phyloP scores from a whole-genome alignment of 2,888 invertebrate species.

The Bruchidius siliquastri region DNA sequence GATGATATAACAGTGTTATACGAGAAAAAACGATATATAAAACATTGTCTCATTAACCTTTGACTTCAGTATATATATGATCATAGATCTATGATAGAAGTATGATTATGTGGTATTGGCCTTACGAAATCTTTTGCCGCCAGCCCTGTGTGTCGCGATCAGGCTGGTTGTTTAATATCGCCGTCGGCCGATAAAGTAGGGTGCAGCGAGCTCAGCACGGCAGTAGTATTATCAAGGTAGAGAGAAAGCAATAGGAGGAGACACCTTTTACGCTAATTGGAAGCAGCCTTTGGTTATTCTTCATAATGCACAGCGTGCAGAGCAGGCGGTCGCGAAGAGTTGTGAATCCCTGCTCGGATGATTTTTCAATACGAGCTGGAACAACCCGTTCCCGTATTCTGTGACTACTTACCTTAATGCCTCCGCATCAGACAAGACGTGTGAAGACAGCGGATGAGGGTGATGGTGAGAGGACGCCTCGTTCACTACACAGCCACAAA shows the following conservation, averaged over 20 bases:
- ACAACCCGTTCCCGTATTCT: slow-evolving; percentile 3
- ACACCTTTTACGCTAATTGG: slow-evolving; percentile 48
- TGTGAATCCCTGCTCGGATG: slow-evolving; percentile 7
- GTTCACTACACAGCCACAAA: too few species aligned
- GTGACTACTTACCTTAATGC: slow-evolving; percentile 23
- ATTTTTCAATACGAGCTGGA: slow-evolving; percentile 24
- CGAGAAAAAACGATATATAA: too few species aligned
- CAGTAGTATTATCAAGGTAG: slow-evolving; percentile 35
- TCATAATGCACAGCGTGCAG: slow-evolving; percentile 14
- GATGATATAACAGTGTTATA: too few species aligned
- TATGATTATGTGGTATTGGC: too few species aligned
- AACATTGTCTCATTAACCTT: too few species aligned
- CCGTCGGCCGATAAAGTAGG: slow-evolving; percentile 44
- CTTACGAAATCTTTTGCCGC: too few species aligned
- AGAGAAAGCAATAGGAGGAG: slow-evolving; percentile 29
- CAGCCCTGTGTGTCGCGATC: slow-evolving; percentile 21
- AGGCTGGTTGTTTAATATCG: slow-evolving; percentile 41
- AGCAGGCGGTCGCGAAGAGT: not conserved
- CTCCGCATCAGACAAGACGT: slow-evolving; percentile 1
- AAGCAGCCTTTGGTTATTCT: slow-evolving; percentile 24
- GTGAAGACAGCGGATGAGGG: too few species aligned
- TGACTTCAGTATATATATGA: too few species aligned
- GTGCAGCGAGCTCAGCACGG: slow-evolving; percentile 13
- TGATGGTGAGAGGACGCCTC: too few species aligned
- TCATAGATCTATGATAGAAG: too few species aligned